These are phyloP conservation scores for Champsocephalus esox DNA, from an alignment of 2,797 vertebrate genomes.

Conservation along the genomic window DNA sequence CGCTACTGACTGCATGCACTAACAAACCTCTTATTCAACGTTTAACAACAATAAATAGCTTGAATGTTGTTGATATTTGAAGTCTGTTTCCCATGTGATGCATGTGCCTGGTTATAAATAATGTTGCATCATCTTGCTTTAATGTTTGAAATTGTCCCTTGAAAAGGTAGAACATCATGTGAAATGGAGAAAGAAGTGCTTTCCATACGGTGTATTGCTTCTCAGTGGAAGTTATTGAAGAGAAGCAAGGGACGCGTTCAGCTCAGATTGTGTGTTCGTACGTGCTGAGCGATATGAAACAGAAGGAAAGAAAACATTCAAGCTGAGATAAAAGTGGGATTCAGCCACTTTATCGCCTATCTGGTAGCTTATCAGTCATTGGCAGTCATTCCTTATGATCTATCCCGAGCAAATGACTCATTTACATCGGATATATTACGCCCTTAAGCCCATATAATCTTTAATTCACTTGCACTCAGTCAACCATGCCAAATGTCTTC, in stretches of 20 bases:
- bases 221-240: background rate
- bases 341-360: background rate
- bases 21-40: background rate
- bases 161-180: background rate
- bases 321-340: background rate
- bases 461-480: slow-evolving; percentile 31
- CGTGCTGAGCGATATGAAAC: background rate
- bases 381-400: slow-evolving; percentile 14
- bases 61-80: background rate
- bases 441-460: slow-evolving; percentile 22
- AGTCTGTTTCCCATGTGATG: background rate
- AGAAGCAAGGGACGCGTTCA: background rate
- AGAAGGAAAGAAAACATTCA: background rate
- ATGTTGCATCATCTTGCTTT: background rate
- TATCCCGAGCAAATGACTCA: slow-evolving; percentile 34
- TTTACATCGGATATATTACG: slow-evolving; percentile 41
- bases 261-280: background rate
- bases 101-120: too few relatives aligned
- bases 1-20: background rate
- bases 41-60: background rate
- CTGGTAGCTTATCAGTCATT: slow-evolving; percentile 8
- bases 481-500: slow-evolving; percentile 27
- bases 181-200: background rate
- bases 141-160: background rate
- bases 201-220: background rate